These are phyloP conservation scores for Urocynchramus pylzowi DNA, from an alignment of 2,113 vertebrate species.

Conservation along the genomic window DNA sequence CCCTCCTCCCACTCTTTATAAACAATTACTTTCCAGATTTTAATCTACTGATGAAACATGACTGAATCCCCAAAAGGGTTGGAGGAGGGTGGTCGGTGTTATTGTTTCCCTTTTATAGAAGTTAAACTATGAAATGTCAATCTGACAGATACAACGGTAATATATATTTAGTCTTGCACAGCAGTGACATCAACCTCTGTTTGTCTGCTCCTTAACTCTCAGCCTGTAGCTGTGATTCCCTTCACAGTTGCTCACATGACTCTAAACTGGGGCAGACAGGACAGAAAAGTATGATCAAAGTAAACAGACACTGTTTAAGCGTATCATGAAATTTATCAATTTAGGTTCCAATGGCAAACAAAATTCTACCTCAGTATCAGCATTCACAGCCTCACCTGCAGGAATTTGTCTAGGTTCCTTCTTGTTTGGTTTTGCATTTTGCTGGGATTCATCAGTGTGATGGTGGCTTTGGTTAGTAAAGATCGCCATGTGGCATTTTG, in stretches of 20 bases:
- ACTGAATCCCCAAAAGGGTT: background rate
- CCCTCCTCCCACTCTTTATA: background rate
- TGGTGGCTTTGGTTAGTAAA: background rate
- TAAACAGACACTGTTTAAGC: background rate
- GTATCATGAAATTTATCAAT: background rate
- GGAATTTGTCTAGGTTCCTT: background rate
- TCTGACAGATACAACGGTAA: background rate
- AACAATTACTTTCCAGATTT: background rate
- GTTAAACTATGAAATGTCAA: background rate
- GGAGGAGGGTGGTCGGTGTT: background rate
- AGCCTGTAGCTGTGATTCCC: background rate
- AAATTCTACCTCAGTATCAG: background rate
- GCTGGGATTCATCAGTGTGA: background rate
- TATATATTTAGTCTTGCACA: background rate
- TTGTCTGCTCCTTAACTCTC: background rate
- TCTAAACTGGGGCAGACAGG: background rate
- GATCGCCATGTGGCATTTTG: background rate
- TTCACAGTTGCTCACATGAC: fast-evolving
- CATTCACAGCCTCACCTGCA: background rate
- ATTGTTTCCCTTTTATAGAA: background rate
- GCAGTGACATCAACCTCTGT: background rate
- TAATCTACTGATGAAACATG: background rate
- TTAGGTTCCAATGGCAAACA: background rate
- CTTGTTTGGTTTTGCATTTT: background rate
- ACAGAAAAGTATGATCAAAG: background rate